A percentile compares a stretch with the other conserved stretches of the same genome.
These are phyloP conservation scores for Neopelma chrysocephalum DNA, from an alignment of 2,797 vertebrate species.

Conservation along the genomic window DNA sequence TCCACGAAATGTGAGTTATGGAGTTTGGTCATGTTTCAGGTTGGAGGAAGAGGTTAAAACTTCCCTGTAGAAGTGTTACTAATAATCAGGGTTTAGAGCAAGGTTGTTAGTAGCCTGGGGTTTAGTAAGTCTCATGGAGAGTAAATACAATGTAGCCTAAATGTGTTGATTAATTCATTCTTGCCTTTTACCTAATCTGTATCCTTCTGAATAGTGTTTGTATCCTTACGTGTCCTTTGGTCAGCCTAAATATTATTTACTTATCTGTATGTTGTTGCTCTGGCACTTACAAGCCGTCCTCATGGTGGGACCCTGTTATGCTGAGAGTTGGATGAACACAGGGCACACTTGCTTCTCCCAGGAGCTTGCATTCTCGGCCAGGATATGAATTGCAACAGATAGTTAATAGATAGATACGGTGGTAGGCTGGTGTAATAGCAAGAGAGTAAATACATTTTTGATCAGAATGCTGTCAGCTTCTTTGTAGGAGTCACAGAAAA, in stretches of 20 bases:
- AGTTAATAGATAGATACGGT: not conserved
- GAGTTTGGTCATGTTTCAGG: conserved; percentile 31
- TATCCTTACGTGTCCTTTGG: not conserved
- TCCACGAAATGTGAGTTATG: conserved; percentile 84
- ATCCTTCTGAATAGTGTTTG: not conserved
- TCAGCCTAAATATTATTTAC: not conserved
- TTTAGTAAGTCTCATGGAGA: not conserved
- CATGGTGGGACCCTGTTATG: not conserved
- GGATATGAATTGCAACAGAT: not conserved
- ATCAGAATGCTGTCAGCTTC: not conserved
- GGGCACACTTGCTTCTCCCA: not conserved
- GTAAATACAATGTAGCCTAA: not conserved
- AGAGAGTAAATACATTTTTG: not conserved
- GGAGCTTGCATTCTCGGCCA: not conserved
- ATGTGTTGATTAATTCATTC: not conserved
- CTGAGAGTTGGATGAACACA: not conserved
- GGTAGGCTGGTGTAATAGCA: not conserved
- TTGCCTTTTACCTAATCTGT: not conserved
- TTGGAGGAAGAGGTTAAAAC: not conserved
- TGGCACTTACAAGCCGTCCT: not conserved
- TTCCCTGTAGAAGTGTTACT: not conserved
- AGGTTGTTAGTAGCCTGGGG: not conserved
- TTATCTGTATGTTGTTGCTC: not conserved
- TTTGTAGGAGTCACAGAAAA: not conserved
- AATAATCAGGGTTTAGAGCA: not conserved